A percentile compares a stretch with the other conserved stretches of the same genome.
These are phyloP conservation scores for Lagopus leucura DNA, from an alignment of 2,113 vertebrate genomes.

Conservation along the genomic window DNA sequence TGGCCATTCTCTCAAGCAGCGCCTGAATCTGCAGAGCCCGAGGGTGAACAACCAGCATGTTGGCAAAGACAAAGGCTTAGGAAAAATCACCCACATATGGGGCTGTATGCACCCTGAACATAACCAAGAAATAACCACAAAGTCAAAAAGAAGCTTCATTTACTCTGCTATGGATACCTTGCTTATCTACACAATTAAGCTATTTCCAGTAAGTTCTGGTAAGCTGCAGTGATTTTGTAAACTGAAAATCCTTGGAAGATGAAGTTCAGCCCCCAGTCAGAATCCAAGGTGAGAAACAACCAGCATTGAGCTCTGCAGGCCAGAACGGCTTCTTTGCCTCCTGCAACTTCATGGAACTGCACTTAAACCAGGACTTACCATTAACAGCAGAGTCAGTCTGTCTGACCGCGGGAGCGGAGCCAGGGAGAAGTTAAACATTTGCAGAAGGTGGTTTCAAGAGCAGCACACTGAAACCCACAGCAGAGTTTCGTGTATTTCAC, in stretches of 20 bases:
- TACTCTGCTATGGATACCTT: slow-evolving; percentile 16
- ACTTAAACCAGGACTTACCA: not conserved
- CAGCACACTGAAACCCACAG: not conserved
- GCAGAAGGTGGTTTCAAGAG: not conserved
- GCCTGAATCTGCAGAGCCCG: not conserved
- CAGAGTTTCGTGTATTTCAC: not conserved
- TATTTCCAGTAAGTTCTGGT: not conserved
- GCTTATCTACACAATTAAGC: slow-evolving; percentile 14
- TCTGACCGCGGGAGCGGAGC: not conserved
- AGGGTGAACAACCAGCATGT: not conserved
- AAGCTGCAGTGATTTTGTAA: not conserved
- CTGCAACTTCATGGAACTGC: no score
- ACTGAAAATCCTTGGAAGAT: not conserved
- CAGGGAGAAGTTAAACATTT: not conserved
- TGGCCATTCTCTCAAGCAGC: not conserved
- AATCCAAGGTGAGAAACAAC: not conserved
- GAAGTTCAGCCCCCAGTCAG: not conserved
- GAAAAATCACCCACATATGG: not conserved
- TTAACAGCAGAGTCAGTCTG: no score
- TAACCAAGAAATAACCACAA: not conserved
- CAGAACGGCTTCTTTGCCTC: not conserved
- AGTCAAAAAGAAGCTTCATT: slow-evolving; percentile 10
- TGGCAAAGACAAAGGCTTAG: not conserved
- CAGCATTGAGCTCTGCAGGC: not conserved
- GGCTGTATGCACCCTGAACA: not conserved